Evolutionary conservation across 2,888 invertebrate genomes (phyloP), one percentile per base, ranked within the genome.

Genomic region (Chorisops tibialis): DNA sequence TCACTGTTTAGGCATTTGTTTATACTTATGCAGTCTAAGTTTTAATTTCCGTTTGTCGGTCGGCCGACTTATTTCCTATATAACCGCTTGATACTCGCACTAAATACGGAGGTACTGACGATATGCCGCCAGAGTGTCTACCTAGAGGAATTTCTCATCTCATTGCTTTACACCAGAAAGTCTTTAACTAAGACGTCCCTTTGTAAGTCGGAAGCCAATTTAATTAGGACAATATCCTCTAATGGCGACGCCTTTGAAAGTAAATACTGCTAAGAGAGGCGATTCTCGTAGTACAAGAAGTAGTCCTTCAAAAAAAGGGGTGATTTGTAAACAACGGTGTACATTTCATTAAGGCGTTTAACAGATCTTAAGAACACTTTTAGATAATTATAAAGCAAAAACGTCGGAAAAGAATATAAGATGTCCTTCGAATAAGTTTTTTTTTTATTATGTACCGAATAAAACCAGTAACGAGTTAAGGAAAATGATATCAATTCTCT

Each of bases 291-390:
- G 56, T 63, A 52, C 65, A 66, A n/a, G n/a, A n/a, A n/a, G 63
- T 61, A 49, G 39, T 50, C 50, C 64, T 65, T 64, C 62, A 62
- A 64, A 63, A 67, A 63, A 67, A 66, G 62, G 64, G 64, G 62
- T 64, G 64, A 62, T 62, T 62, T 64, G 64, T 64, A 64, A 64
- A 64, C 62, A 64, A 59, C 62, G 68, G 68, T 69, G 66, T 69
- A 67, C 68, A 69, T 68, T 69, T 68, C 68, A 68, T 69, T 68
- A 67, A 68, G 66, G 65, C 67, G 66, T 67, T 69, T 69, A 68
- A 66, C 65, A 67, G 62, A 62, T 65, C 65, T 68, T 65, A 66
- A 68, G 68, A 67, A 68, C 66, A 68, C 68, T 67, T 68, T 66
- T 67, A 68, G 66, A 66, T 68, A 66, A 68, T 68, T 68, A 50